Percentiles rank a stretch among this genome's conserved stretches.
Evolutionary conservation across 2,113 vertebrate species (phyloP).

Genomic region (Polypterus bichir): DNA sequence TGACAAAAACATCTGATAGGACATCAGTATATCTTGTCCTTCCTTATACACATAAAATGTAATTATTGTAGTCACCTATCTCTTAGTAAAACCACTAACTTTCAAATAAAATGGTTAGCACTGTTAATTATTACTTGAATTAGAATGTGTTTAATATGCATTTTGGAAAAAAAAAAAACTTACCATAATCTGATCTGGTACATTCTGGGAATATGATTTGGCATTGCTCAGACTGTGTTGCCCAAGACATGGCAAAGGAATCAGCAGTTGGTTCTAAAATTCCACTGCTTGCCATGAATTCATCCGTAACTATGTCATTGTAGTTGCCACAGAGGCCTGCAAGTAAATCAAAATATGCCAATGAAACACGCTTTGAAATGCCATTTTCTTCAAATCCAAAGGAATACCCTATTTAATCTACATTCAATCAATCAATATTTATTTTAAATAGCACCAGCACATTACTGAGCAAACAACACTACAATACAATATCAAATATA

Average conservation of each 20-base stretch:
- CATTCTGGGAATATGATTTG: too few species aligned
- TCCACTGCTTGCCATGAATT: constrained; percentile 39
- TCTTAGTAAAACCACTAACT: too few species aligned
- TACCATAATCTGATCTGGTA: too few species aligned
- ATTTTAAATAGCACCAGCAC: background rate
- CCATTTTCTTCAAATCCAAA: background rate
- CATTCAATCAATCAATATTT: background rate
- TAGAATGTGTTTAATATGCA: too few species aligned
- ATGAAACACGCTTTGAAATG: background rate
- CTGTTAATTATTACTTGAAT: too few species aligned
- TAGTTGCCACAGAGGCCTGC: constrained; percentile 52
- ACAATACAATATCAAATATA: background rate
- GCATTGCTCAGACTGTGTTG: background rate
- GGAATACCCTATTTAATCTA: background rate
- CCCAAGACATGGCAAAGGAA: constrained; percentile 42
- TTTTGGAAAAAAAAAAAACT: too few species aligned
- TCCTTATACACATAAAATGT: too few species aligned
- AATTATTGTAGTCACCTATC: too few species aligned
- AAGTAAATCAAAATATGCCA: background rate
- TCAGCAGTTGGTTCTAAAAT: constrained; percentile 40
- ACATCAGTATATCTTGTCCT: too few species aligned
- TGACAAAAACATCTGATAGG: too few species aligned
- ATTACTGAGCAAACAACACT: background rate
- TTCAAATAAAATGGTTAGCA: too few species aligned
- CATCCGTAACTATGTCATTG: constrained; percentile 44